These are phyloP conservation scores for Meta bourneti DNA, from an alignment of 2,888 invertebrate species.

Conservation along the genomic window DNA sequence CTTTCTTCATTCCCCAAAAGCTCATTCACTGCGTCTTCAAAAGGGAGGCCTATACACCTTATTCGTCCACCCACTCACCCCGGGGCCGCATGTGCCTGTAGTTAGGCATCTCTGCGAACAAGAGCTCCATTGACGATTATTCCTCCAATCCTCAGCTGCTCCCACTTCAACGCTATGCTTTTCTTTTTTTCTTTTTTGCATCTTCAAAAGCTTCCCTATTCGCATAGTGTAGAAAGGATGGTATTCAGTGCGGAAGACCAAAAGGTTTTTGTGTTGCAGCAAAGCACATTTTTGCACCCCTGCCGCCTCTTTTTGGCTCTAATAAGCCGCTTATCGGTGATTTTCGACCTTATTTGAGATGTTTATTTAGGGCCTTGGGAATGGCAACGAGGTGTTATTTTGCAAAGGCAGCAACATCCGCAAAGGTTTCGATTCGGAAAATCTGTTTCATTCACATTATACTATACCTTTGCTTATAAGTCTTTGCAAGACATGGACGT, in stretches of 20 bases:
- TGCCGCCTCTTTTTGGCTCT: constrained; percentile 22
- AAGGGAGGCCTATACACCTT: not conserved
- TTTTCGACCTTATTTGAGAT: constrained; percentile 45
- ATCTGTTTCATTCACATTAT: not conserved
- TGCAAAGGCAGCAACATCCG: not conserved
- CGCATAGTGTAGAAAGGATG: constrained; percentile 14
- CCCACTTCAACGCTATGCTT: not conserved
- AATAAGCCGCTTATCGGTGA: constrained; percentile 66
- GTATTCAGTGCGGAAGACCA: constrained; percentile 20
- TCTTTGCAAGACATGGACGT: not conserved
- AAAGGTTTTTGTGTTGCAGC: constrained; percentile 25
- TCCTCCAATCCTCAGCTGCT: constrained; percentile 35
- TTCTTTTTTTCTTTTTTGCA: not conserved
- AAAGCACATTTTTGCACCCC: not conserved
- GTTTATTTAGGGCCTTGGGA: constrained; percentile 32
- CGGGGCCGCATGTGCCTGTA: not conserved
- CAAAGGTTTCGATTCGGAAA: not conserved
- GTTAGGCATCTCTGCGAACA: constrained; percentile 33
- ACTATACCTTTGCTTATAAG: not conserved
- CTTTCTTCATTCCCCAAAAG: not conserved
- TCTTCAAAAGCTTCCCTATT: not conserved
- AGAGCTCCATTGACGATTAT: constrained; percentile 22
- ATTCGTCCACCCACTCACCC: not conserved
- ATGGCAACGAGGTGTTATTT: not conserved
- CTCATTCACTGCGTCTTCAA: not conserved